Conservation (phyloP, 2,888 invertebrate genomes). For the Sinelater perroti region DNA sequence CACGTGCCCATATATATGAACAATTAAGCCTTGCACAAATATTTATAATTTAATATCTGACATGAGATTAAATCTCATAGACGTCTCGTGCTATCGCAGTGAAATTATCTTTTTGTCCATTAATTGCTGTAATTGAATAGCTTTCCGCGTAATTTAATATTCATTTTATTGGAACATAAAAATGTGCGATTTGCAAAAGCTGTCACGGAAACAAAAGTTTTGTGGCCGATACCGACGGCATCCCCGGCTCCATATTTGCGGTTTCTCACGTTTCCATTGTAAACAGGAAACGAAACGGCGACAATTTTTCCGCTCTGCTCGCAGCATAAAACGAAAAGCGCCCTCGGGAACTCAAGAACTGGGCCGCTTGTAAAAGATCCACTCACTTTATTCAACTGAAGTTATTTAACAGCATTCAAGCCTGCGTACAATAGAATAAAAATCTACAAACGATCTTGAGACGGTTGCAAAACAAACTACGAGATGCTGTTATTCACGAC, state of each 20-base stretch:
- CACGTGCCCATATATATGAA: slow-evolving; percentile 25
- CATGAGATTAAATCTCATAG: neutral
- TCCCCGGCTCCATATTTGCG: no score
- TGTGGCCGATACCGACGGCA: no score
- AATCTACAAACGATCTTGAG: slow-evolving; percentile 25
- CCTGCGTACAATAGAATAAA: slow-evolving; percentile 34
- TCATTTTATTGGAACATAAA: no score
- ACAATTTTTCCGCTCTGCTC: no score
- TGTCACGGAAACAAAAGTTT: no score
- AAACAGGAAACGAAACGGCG: no score
- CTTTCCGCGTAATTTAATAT: no score
- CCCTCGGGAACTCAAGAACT: no score
- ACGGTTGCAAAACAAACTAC: slow-evolving; percentile 20
- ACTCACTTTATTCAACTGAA: slow-evolving; percentile 14
- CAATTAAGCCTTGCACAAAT: slow-evolving; percentile 23
- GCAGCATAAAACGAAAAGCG: no score
- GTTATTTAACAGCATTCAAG: slow-evolving; percentile 26
- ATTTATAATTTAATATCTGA: slow-evolving; percentile 28
- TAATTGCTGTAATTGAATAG: neutral
- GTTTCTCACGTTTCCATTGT: no score
- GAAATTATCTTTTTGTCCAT: neutral
- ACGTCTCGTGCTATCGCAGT: neutral
- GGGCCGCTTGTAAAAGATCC: slow-evolving; percentile 14
- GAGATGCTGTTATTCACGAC: slow-evolving; percentile 20
- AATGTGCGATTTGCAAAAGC: no score